phyloP scores from a whole-genome alignment of 2,888 invertebrate species.

The Helleia helle region DNA sequence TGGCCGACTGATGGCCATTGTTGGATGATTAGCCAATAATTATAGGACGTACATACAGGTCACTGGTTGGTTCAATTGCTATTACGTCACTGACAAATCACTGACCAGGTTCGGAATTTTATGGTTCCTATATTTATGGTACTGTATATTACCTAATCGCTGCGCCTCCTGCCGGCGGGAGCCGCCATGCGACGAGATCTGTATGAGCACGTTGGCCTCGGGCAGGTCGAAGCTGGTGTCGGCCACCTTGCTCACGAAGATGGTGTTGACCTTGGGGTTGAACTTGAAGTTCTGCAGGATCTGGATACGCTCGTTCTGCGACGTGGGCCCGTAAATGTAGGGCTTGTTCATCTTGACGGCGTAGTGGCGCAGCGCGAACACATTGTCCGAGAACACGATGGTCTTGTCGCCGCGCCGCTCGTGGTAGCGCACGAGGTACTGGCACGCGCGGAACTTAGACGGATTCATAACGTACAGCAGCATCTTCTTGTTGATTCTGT shows the following conservation, averaged over 20 bases:
- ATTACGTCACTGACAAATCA: too few relatives aligned
- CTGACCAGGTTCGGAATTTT: too few relatives aligned
- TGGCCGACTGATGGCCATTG: too few relatives aligned
- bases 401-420: conserved; percentile 98
- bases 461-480: conserved; percentile 99
- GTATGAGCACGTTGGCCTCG: conserved; percentile 98
- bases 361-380: conserved; percentile 97
- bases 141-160: conserved; percentile 85
- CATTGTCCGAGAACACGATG: conserved; percentile 99
- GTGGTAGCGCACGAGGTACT: conserved; percentile 93
- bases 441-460: conserved; percentile 96
- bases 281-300: conserved; percentile 99
- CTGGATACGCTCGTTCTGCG: conserved; percentile 95
- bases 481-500: conserved; percentile 91
- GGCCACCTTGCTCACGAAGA: conserved; percentile 99
- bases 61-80: too few relatives aligned
- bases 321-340: conserved; percentile 98
- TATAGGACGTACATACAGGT: too few relatives aligned
- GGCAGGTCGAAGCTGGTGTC: conserved; percentile 99
- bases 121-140: too few relatives aligned
- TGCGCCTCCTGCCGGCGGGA: conserved; percentile 98
- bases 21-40: too few relatives aligned
- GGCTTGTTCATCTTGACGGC: conserved; percentile 98
- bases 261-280: conserved; percentile 98
- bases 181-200: conserved; percentile 99